Base-by-base conservation (phyloP, 2,888 invertebrate genomes). In the Diadegma fenestrale region DNA sequence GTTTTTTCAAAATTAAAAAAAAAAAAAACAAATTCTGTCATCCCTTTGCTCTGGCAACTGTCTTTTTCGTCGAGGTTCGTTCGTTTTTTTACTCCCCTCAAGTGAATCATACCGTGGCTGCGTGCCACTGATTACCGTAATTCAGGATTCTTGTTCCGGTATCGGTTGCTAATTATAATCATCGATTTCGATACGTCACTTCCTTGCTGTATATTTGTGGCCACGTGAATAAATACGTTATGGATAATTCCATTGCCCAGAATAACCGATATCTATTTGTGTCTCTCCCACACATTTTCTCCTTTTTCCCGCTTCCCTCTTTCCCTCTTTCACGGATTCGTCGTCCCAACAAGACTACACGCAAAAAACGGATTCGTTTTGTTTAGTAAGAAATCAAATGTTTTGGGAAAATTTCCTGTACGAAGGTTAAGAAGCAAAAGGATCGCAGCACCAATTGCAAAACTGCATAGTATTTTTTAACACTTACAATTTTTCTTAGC, bases 101-200 rank as follows among this genome's bases (percentile, higher is more conserved):
- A 80, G 88, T 89, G 89, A 88, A 89, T 89, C 89, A 93, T 91
- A 91, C 92, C 93, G 89, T 81, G 66, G 68, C 87, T 89, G 89
- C 89, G 89, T 89, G 89, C 82, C 80, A 84, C 91, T 94, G 94
- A 94, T 94, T 93, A 94, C 93, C 90, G 93, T 94, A 93, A 93
- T 93, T 87, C 93, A 92, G 92, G 89, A 80, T 89, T 89, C 86
- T 87, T 88, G 89, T 89, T 89, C 89, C 89, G 89, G 89, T 89
- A 93, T 93, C 93, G 93, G 90, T 84, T 90, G 89, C 91, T 93
- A 93, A 94, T 94, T 93, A 94, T 92, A 92, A 94, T 93, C 93
- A 93, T 94, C 92, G 93, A 93, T 93, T 92, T 82, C 88, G 82
- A 90, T 89, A 92, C 92, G 92, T 91, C 92, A 92, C 91, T 93